Conservation (phyloP, 2,113 vertebrate genomes). For the Procavia capensis region DNA sequence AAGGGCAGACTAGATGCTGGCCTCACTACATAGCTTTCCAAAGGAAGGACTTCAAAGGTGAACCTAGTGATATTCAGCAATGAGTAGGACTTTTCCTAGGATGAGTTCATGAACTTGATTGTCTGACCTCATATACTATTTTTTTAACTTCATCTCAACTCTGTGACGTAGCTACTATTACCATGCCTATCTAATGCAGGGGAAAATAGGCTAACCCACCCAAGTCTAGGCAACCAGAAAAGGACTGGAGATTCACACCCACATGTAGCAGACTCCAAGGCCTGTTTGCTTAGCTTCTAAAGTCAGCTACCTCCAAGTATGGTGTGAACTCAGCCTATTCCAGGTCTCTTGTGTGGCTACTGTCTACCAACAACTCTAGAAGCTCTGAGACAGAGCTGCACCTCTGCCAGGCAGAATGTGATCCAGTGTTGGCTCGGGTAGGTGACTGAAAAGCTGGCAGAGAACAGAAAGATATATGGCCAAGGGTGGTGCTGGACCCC, state of each 20-base stretch:
- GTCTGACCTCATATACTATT: not conserved
- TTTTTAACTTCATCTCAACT: not conserved
- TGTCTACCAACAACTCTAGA: not conserved
- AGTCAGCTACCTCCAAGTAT: not conserved
- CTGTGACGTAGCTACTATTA: not conserved
- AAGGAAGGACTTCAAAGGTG: too few species aligned
- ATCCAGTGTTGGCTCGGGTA: not conserved
- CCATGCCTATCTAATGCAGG: not conserved
- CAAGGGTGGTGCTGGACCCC: not conserved
- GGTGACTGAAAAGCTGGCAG: not conserved
- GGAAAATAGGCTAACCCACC: accelerated
- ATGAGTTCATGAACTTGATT: too few species aligned
- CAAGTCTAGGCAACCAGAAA: not conserved
- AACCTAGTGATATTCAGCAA: too few species aligned
- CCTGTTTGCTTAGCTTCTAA: not conserved
- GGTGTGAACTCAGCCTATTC: not conserved
- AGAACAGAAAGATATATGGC: not conserved
- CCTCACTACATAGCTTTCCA: too few species aligned
- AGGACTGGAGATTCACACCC: not conserved
- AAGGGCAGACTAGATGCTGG: too few species aligned
- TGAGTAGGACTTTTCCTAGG: too few species aligned
- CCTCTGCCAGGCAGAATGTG: not conserved
- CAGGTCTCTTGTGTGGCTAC: not conserved
- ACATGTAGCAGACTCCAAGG: not conserved
- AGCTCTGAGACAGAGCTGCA: not conserved